phyloP scores from a whole-genome alignment of 2,888 invertebrate genomes.

The Lingula anatina region DNA sequence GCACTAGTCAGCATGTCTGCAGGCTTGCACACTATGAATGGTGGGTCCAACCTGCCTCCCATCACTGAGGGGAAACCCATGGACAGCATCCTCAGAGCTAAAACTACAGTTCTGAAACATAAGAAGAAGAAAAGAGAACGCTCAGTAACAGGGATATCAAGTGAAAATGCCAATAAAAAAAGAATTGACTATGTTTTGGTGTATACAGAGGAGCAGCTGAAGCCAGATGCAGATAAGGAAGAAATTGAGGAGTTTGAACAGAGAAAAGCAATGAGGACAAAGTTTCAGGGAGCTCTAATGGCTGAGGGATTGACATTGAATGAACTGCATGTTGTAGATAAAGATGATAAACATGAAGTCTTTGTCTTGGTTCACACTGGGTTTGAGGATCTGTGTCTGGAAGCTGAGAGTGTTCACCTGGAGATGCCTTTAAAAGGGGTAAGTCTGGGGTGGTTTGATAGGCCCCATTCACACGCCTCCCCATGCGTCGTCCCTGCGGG shows the following conservation, averaged over 20 bases:
- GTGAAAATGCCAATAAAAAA: conserved; percentile 32
- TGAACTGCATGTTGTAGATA: conserved; percentile 16
- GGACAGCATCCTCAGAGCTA: no score
- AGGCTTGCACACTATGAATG: no score
- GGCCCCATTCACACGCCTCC: background rate
- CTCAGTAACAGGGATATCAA: no score
- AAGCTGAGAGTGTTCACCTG: conserved; percentile 45
- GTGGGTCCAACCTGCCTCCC: no score
- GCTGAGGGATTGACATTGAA: conserved; percentile 38
- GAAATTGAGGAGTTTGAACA: conserved; percentile 11
- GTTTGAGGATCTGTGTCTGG: conserved; percentile 40
- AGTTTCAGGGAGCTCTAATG: conserved; percentile 29
- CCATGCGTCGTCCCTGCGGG: no score
- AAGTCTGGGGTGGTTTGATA: conserved; percentile 7
- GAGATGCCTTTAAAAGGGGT: conserved; percentile 50
- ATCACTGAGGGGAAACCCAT: no score
- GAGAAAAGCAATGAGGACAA: conserved; percentile 12
- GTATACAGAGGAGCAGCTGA: conserved; percentile 15
- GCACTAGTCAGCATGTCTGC: no score
- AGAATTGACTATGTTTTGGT: conserved; percentile 46
- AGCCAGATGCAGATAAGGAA: conserved; percentile 10
- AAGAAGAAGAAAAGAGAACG: no score
- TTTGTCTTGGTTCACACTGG: conserved; percentile 41
- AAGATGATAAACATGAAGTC: conserved; percentile 16
- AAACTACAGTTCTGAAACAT: no score